Percentiles rank a stretch among this genome's conserved stretches.
These are phyloP conservation scores for Chaetogeoica ovagalla DNA, from an alignment of 2,888 invertebrate genomes.

Conservation along the genomic window DNA sequence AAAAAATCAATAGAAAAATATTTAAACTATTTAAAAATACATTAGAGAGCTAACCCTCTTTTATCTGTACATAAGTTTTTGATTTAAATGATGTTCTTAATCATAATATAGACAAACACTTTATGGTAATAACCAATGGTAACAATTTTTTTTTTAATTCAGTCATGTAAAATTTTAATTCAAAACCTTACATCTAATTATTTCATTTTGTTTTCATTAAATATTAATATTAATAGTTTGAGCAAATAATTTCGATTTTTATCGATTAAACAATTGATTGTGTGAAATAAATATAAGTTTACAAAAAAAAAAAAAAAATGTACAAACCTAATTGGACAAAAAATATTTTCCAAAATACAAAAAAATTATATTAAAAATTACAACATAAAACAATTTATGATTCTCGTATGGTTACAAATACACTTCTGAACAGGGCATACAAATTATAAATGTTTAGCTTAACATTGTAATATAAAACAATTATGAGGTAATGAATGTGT, in stretches of 20 bases:
- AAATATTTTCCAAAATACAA: conserved; percentile 5
- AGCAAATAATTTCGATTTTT: conserved; percentile 36
- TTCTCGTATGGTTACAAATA: not conserved
- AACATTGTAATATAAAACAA: conserved; percentile 25
- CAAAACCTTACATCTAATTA: conserved; percentile 19
- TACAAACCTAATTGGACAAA: conserved; percentile 12
- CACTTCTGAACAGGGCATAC: not conserved
- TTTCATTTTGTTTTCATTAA: conserved; percentile 1
- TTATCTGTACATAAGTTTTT: conserved; percentile 21
- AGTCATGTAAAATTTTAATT: conserved; percentile 33
- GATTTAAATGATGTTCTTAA: conserved; percentile 35
- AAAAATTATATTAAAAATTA: conserved; percentile 33
- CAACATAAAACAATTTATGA: conserved; percentile 18
- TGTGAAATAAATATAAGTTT: conserved; percentile 40
- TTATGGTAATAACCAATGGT: conserved; percentile 31
- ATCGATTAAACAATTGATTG: conserved; percentile 27
- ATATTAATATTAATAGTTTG: conserved; percentile 10
- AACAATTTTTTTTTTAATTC: conserved; percentile 42
- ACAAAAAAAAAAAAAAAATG: conserved; percentile 11
- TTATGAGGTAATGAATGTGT: not conserved
- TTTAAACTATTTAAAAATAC: conserved; percentile 29
- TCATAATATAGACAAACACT: conserved; percentile 24
- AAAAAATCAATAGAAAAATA: conserved; percentile 16
- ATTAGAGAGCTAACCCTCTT: conserved; percentile 40
- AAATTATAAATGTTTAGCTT: not conserved